phyloP scores from a whole-genome alignment of 1,140 invertebrate species.

The Reticulitermes speratus region DNA sequence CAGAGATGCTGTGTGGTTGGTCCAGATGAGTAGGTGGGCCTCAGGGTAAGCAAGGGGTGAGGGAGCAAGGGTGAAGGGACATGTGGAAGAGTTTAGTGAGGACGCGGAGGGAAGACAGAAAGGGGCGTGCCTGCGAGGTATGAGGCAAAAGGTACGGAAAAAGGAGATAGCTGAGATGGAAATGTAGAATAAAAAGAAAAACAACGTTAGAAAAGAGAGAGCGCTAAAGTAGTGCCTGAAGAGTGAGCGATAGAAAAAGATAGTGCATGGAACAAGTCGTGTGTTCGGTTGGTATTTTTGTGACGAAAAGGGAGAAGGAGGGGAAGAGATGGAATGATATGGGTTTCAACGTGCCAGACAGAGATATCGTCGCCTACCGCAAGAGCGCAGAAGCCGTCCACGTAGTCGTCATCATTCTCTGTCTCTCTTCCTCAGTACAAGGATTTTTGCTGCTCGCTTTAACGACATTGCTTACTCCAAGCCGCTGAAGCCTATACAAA shows the following conservation, averaged over 20 bases:
- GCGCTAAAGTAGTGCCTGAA: background rate
- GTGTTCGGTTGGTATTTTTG: background rate
- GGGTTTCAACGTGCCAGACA: background rate
- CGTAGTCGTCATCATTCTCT: background rate
- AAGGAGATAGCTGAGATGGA: background rate
- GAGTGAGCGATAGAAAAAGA: background rate
- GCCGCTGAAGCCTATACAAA: slow-evolving; percentile 4
- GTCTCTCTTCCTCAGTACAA: background rate
- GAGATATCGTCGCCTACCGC: background rate
- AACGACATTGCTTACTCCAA: background rate
- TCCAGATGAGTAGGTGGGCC: background rate
- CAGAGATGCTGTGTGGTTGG: slow-evolving; percentile 9
- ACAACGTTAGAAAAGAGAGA: background rate
- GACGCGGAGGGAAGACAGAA: background rate
- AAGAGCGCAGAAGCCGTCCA: background rate
- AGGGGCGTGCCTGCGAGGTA: background rate
- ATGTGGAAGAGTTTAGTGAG: background rate
- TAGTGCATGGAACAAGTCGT: background rate
- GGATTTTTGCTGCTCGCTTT: slow-evolving; percentile 1
- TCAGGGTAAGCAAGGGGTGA: background rate
- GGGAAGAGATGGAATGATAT: background rate
- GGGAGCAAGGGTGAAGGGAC: no score
- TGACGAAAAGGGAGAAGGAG: background rate
- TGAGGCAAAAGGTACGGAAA: background rate
- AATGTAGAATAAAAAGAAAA: background rate